Conservation (phyloP, 2,113 vertebrate species). For the Oenanthe melanoleuca region DNA sequence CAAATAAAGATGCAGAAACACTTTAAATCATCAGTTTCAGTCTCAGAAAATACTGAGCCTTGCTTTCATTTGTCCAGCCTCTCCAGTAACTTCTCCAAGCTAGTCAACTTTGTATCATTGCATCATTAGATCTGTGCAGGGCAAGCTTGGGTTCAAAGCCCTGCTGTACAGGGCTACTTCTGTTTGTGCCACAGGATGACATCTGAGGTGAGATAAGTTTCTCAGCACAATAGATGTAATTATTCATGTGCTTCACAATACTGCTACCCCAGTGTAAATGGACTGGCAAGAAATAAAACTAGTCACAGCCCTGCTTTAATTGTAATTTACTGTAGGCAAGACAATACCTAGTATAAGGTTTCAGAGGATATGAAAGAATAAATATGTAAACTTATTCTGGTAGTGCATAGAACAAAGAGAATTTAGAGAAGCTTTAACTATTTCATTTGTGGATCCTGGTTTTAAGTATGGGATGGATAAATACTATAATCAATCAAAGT, state of each 20-base stretch:
- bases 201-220: background rate
- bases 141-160: background rate
- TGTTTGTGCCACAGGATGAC: background rate
- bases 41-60: background rate
- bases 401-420: background rate
- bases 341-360: background rate
- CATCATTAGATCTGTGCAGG: background rate
- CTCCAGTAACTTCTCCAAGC: background rate
- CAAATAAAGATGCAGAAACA: background rate
- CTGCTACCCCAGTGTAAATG: background rate
- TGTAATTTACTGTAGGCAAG: background rate
- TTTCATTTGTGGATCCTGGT: background rate
- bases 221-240: background rate
- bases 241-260: background rate
- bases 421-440: background rate
- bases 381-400: background rate
- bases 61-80: background rate
- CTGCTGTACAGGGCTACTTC: background rate
- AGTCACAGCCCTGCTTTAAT: background rate
- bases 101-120: background rate
- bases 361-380: background rate
- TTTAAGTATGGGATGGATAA: background rate
- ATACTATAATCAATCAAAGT: background rate
- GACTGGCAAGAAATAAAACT: background rate
- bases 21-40: background rate